A percentile compares a stretch with the other conserved stretches of the same genome.
These are phyloP conservation scores for Tribolium castaneum DNA, from an alignment of 1,140 invertebrate genomes.

Conservation along the genomic window DNA sequence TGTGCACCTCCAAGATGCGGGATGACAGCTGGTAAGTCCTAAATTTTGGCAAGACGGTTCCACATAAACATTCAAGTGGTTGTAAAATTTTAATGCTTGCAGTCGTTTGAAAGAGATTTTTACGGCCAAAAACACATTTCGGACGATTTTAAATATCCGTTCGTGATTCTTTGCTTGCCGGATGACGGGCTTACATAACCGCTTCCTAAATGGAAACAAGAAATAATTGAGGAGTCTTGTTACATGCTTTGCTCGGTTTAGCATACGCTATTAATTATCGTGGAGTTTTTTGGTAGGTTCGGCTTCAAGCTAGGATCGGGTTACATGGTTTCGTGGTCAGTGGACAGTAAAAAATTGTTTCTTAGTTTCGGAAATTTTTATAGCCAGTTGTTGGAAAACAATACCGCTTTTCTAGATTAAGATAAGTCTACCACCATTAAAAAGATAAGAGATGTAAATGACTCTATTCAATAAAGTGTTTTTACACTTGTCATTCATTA, in stretches of 20 bases:
- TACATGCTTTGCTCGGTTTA: constrained; percentile 5
- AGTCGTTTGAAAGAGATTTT: constrained; percentile 4
- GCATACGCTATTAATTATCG: constrained; percentile 31
- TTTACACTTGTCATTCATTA: background rate
- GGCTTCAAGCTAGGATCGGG: background rate
- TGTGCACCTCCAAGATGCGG: background rate
- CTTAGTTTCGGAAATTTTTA: background rate
- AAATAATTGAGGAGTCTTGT: constrained; percentile 22
- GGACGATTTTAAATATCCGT: background rate
- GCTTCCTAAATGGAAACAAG: constrained; percentile 15
- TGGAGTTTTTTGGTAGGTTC: background rate
- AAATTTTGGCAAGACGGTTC: background rate
- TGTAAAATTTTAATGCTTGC: constrained; percentile 15
- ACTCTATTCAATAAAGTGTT: background rate
- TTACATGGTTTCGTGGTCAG: background rate
- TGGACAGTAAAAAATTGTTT: background rate
- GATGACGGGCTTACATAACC: background rate
- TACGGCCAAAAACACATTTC: constrained; percentile 17
- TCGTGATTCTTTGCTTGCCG: constrained; percentile 4
- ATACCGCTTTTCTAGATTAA: background rate
- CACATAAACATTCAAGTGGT: constrained; percentile 5
- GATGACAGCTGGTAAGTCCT: constrained; percentile 21
- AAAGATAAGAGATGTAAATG: background rate
- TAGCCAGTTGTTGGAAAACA: background rate
- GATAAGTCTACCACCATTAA: background rate